Evolutionary conservation across 2,113 vertebrate genomes (phyloP).

Genomic region (Poicephalus meyeri): DNA sequence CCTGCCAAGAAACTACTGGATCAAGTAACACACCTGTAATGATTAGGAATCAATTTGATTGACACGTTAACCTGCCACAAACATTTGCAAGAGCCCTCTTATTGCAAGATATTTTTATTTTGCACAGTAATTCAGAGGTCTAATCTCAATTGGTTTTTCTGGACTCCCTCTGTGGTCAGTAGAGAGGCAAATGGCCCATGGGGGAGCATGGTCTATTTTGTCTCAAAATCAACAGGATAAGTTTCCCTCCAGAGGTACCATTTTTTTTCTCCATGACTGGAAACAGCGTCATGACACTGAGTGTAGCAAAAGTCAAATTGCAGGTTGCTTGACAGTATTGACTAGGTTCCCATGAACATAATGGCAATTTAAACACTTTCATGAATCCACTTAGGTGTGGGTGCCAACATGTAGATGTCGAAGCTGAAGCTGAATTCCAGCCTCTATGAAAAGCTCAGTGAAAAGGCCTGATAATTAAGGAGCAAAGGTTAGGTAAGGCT

Average conservation of each 20-base stretch:
- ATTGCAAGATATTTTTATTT: neutral
- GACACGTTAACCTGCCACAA: neutral
- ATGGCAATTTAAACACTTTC: neutral
- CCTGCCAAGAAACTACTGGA: neutral
- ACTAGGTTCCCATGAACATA: neutral
- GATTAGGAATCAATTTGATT: neutral
- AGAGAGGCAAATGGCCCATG: neutral
- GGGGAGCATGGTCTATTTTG: accelerated
- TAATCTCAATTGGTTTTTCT: neutral
- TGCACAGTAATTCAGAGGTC: neutral
- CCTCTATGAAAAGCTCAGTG: neutral
- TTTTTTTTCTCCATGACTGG: neutral
- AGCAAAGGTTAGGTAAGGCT: neutral
- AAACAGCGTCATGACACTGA: neutral
- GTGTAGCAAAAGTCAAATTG: neutral
- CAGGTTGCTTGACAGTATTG: neutral
- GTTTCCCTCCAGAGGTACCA: neutral
- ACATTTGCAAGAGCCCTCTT: neutral
- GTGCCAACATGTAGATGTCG: neutral
- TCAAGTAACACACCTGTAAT: neutral
- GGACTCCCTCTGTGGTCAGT: neutral
- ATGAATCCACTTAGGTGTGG: neutral
- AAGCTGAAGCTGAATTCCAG: neutral
- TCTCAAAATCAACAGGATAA: neutral
- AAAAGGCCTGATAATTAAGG: neutral